Conservation (phyloP, 2,888 invertebrate species). For the Andrena camellia region DNA sequence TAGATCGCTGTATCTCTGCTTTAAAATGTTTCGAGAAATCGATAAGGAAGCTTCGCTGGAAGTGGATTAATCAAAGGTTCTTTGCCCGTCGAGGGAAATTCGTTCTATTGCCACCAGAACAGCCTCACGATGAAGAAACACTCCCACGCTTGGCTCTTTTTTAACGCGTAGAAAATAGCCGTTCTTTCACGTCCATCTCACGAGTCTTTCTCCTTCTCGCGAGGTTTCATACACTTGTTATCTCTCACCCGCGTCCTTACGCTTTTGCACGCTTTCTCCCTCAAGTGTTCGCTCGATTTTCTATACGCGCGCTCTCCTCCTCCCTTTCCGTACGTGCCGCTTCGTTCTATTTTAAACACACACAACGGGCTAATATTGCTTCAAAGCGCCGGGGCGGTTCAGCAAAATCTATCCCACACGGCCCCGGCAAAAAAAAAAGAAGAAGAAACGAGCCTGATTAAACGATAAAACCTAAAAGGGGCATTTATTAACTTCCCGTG, state of each 20-base stretch:
- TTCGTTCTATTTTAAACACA: constrained; percentile 48
- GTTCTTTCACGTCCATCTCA: constrained; percentile 17
- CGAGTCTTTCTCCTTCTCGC: constrained; percentile 35
- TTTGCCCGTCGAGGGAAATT: constrained; percentile 5
- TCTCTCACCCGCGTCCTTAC: constrained; percentile 49
- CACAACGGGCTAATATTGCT: constrained; percentile 30
- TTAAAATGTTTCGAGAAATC: too few species aligned
- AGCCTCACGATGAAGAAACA: not conserved
- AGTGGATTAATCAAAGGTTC: not conserved
- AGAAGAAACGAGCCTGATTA: constrained; percentile 3
- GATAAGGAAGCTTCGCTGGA: too few species aligned
- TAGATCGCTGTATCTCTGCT: too few species aligned
- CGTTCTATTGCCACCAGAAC: not conserved
- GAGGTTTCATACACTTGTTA: constrained; percentile 38
- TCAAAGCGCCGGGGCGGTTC: constrained; percentile 26
- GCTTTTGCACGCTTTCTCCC: constrained; percentile 53
- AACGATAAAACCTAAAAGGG: not conserved
- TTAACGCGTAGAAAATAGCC: constrained; percentile 32
- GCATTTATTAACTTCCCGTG: not conserved
- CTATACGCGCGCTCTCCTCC: constrained; percentile 30
- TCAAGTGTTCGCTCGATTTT: constrained; percentile 47
- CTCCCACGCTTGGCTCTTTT: constrained; percentile 26
- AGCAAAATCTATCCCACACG: constrained; percentile 19
- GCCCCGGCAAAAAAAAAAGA: constrained; percentile 4
- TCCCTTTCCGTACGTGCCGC: not conserved